Conservation (phyloP, 23 tunicate species). For the Phallusia fumigata region DNA sequence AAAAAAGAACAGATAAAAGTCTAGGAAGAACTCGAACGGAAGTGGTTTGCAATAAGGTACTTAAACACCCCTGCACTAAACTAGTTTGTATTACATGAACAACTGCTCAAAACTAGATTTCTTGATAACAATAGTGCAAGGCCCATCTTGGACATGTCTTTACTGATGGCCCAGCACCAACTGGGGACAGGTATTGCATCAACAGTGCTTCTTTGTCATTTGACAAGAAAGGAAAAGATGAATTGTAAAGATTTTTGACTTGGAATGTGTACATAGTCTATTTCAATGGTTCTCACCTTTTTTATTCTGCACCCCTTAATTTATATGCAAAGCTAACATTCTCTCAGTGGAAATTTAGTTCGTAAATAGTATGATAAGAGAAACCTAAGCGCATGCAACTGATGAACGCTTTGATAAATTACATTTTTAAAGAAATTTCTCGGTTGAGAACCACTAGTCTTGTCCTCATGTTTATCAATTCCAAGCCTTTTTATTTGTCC, state of each 20-base stretch:
- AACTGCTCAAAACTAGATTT: not conserved
- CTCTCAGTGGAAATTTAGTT: no score
- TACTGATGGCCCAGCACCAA: slow-evolving; percentile 48
- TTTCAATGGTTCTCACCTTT: no score
- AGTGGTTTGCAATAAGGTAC: slow-evolving; percentile 81
- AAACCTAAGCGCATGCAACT: no score
- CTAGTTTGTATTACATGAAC: not conserved
- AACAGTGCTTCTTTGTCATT: slow-evolving; percentile 48
- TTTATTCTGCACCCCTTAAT: no score
- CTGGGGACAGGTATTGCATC: slow-evolving; percentile 55
- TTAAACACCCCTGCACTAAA: not conserved
- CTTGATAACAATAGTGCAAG: slow-evolving; percentile 16
- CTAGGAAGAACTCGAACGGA: slow-evolving; percentile 75
- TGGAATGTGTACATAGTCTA: no score
- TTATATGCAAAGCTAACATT: no score
- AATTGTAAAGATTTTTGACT: not conserved
- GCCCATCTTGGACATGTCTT: slow-evolving; percentile 53
- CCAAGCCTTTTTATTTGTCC: no score
- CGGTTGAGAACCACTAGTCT: no score
- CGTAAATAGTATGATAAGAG: no score
- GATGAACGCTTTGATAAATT: no score
- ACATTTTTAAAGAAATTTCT: no score
- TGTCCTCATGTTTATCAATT: no score
- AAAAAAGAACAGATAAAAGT: slow-evolving; percentile 36
- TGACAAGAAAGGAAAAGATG: slow-evolving; percentile 22